Evolutionary conservation across 2,888 invertebrate species (phyloP).

Genomic region (Brachypterus glaber): DNA sequence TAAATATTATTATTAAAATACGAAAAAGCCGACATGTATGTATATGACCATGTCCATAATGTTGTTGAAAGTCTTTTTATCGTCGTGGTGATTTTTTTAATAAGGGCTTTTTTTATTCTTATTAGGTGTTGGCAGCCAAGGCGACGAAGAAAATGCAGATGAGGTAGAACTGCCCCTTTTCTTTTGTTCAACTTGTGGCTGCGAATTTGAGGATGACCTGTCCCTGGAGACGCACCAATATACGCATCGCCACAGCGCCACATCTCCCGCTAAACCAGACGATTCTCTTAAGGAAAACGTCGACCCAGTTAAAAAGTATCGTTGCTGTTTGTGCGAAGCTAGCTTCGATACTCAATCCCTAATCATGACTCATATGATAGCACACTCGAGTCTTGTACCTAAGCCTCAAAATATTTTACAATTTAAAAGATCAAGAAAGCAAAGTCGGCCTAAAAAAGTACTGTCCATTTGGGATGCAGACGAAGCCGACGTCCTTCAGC

Average conservation of each 20-base stretch:
- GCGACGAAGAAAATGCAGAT: slow-evolving; percentile 36
- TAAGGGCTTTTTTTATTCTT: too few relatives aligned
- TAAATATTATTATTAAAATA: too few relatives aligned
- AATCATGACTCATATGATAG: slow-evolving; percentile 44
- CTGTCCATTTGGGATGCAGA: slow-evolving; percentile 36
- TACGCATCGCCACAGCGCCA: slow-evolving; percentile 40
- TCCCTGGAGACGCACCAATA: slow-evolving; percentile 44
- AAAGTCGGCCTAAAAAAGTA: slow-evolving; percentile 43
- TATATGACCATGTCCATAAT: too few relatives aligned
- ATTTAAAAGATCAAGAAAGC: slow-evolving; percentile 40
- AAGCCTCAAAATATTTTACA: slow-evolving; percentile 28
- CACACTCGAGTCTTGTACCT: slow-evolving; percentile 37
- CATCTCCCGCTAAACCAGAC: slow-evolving; percentile 43
- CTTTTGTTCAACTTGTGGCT: slow-evolving; percentile 46
- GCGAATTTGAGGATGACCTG: slow-evolving; percentile 45
- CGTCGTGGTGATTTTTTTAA: too few relatives aligned
- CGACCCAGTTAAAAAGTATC: slow-evolving; percentile 38
- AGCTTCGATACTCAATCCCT: slow-evolving; percentile 40
- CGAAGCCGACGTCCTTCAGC: slow-evolving; percentile 31
- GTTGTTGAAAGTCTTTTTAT: too few relatives aligned
- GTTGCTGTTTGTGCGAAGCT: slow-evolving; percentile 41
- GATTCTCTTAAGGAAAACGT: slow-evolving; percentile 39
- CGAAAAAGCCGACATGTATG: too few relatives aligned
- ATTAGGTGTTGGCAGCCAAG: slow-evolving; percentile 40
- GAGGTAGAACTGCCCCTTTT: slow-evolving; percentile 42